Evolutionary conservation across 2,888 invertebrate genomes (phyloP), one percentile per base, ranked within the genome.

Genomic region (Tenodera sinensis): DNA sequence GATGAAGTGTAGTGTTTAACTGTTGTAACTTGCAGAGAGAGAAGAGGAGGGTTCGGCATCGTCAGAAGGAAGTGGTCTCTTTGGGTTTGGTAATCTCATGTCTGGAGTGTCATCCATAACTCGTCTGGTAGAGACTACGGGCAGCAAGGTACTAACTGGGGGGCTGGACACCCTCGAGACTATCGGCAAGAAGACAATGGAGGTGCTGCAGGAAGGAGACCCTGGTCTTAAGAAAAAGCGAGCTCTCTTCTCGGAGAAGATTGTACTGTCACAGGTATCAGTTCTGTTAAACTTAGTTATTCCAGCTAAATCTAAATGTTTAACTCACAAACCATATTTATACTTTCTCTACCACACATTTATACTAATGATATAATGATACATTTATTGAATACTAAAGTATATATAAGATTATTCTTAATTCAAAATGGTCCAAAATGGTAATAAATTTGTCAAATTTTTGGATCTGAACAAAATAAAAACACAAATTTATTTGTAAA

Each of bases 181-280:
- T 0, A 97, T 99, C 91, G 99, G 99, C 12, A 98, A 98, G 93
- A 98, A 98, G 93, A 99, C 98, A 0, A 98, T 98, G 96, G 97
- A 97, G 92, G 98, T 98, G 0, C 93, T 98, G 1, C 98, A 98
- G 93, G 98, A 98, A 90, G 98, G 98, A 47, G 98, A 98, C 93
- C 98, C 98, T 0, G 97, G 98, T 0, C 93, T 98, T 27, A 97
- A 96, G 91, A 97, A 97, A 92, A 97, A 97, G 92, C 93, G 96
- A 83, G 96, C 96, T 0, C 94, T 97, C 92, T 94, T 97, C 6
- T 91, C 91, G 28, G 95, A 96, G 71, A 96, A 95, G 91, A 95
- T 96, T 0, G 95, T 95, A 27, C 92, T 96, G 54, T 96, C 96
- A 1, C 94, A 95, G 92, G 92, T 92, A 90, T 84, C 20, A 20